Conservation (phyloP, 1,140 invertebrate species). For the Saxidomus purpurata region DNA sequence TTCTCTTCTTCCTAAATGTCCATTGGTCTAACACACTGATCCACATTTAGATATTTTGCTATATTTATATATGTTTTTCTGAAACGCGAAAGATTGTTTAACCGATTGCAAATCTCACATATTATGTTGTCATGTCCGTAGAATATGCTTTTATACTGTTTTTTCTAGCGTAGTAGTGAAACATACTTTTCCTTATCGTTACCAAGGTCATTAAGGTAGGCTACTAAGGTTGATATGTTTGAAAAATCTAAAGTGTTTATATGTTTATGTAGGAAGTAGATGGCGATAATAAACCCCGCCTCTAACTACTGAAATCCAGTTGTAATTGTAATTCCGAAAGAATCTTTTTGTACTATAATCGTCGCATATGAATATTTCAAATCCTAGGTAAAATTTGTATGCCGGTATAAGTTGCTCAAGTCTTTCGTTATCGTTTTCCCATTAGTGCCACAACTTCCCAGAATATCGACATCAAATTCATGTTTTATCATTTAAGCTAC, state of each 20-base stretch:
- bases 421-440: background rate
- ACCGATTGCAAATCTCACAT: background rate
- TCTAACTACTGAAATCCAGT: slow-evolving; percentile 1
- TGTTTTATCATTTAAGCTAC: background rate
- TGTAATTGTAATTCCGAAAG: slow-evolving; percentile 87
- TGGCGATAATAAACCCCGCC: slow-evolving; percentile 8
- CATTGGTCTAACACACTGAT: background rate
- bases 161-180: background rate
- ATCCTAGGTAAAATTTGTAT: slow-evolving; percentile 83
- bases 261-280: background rate
- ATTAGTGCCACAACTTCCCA: background rate
- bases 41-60: background rate
- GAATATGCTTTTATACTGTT: background rate
- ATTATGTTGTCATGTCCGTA: background rate
- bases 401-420: background rate
- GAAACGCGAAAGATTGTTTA: background rate
- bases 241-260: slow-evolving; percentile 29
- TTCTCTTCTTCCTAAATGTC: no score
- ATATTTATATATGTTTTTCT: background rate
- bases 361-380: slow-evolving; percentile 95
- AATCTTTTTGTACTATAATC: slow-evolving; percentile 99
- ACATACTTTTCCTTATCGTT: background rate
- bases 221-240: background rate
- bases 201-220: background rate
- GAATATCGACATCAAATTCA: background rate